These are phyloP conservation scores for Mimachlamys varia DNA, from an alignment of 2,888 invertebrate genomes.

Conservation along the genomic window DNA sequence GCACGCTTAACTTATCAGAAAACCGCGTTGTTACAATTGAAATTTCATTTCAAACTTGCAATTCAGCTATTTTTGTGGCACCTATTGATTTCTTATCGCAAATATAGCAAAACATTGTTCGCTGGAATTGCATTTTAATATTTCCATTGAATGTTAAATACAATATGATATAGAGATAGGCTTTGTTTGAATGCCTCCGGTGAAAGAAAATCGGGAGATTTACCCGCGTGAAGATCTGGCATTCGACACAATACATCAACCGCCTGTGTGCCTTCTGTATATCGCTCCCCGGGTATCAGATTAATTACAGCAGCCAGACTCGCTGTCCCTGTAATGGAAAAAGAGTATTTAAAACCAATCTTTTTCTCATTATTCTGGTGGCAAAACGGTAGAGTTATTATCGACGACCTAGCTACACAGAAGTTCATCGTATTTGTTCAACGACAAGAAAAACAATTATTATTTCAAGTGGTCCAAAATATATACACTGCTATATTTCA, in stretches of 20 bases:
- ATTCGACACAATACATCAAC: slow-evolving; percentile 33
- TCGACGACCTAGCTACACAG: neutral
- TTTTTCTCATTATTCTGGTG: slow-evolving; percentile 5
- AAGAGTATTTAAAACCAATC: neutral
- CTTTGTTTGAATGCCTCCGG: neutral
- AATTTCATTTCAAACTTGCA: neutral
- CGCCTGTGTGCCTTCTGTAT: neutral
- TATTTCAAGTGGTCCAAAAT: neutral
- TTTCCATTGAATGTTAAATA: neutral
- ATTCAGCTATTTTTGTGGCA: slow-evolving; percentile 1
- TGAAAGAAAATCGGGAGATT: neutral
- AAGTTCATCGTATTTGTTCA: neutral
- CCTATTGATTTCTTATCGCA: neutral
- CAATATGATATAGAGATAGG: neutral
- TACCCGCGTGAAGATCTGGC: neutral
- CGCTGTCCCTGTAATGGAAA: neutral
- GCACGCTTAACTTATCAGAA: neutral
- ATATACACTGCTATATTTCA: no score
- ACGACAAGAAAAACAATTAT: neutral
- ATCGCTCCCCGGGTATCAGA: neutral
- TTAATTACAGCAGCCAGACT: slow-evolving; percentile 20
- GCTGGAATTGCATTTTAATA: neutral
- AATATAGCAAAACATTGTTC: neutral
- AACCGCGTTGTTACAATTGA: neutral
- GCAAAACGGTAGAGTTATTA: neutral